Evolutionary conservation across 2,113 vertebrate genomes (phyloP), one percentile per base, ranked within the genome.

Genomic region (Crotalus helleri): DNA sequence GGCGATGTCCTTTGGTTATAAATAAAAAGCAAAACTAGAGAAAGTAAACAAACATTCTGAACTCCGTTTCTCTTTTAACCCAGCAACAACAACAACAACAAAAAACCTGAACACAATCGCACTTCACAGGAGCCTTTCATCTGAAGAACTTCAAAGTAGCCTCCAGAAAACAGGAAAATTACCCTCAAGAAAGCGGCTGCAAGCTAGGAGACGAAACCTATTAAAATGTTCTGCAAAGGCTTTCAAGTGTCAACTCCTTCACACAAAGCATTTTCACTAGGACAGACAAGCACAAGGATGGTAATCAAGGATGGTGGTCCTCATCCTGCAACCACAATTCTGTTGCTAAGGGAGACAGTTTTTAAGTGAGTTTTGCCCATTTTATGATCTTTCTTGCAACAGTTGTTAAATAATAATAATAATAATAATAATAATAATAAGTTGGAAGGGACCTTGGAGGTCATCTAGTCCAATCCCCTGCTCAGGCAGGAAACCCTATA

Each of bases 111-210:
- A 95, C 57, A 90, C 92, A 91, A 9, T 92, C 95, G 86, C 23
- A 90, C 12, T 95, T 93, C 88, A 85, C 92, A 90, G 89, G 46
- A 87, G 21, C 21, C 92, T 90, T 96, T 95, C 61, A 96, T 93
- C 90, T n/a, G 91, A 94, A 96, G 93, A 88, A 96, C 94, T 96
- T 97, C 95, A 97, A 97, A 97, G 96, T 93, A 91, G 58, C 0
- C 3, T 85, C 92, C 90, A 93, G 91, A 3, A 90, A 95, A 94
- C 69, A 44, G 87, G 57, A 55, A 95, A 95, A 94, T 94, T 95
- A 93, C 93, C 91, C 91, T 69, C 46, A 93, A 94, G 91, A 94
- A 95, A 93, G 93, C 90, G 94, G 93, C 87, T 94, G 88, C 93
- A 96, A 88, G 88, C 92, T 88, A 57, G 92, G 94, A 94, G 90